Conservation (phyloP, 2,113 vertebrate species). For the Phoenicopterus ruber region DNA sequence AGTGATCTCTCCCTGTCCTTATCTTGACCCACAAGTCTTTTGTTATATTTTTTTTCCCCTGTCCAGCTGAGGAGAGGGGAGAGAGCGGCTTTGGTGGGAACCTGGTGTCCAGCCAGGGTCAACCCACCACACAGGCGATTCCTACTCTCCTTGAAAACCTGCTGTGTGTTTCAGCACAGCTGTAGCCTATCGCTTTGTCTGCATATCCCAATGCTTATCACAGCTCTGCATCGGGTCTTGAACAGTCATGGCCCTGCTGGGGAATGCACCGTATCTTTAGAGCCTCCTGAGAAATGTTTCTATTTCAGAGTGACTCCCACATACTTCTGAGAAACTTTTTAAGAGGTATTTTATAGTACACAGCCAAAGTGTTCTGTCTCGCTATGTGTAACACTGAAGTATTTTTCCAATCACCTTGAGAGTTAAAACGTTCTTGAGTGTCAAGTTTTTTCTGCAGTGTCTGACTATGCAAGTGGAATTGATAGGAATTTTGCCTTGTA, state of each 20-base stretch:
- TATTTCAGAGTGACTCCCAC: background rate
- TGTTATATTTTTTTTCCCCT: too few species aligned
- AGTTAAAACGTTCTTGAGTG: background rate
- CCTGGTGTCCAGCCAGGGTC: too few species aligned
- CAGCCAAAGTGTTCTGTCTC: background rate
- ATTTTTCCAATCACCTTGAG: constrained; percentile 16
- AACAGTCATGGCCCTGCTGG: background rate
- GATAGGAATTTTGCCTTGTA: background rate
- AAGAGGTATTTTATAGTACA: background rate
- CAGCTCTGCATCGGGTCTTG: background rate
- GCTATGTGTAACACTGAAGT: background rate
- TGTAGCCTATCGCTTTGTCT: background rate
- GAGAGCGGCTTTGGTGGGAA: too few species aligned
- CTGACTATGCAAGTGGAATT: background rate
- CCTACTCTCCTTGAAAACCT: background rate
- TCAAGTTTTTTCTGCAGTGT: background rate
- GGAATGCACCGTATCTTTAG: background rate
- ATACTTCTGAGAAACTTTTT: background rate
- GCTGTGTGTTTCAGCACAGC: background rate
- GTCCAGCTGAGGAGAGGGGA: too few species aligned
- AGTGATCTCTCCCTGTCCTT: too few species aligned
- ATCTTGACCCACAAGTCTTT: too few species aligned
- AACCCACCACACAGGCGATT: background rate
- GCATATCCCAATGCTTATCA: background rate
- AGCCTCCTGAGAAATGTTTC: background rate